Base-by-base conservation (phyloP, 1,140 invertebrate genomes). In the Brachionus koreanus region DNA sequence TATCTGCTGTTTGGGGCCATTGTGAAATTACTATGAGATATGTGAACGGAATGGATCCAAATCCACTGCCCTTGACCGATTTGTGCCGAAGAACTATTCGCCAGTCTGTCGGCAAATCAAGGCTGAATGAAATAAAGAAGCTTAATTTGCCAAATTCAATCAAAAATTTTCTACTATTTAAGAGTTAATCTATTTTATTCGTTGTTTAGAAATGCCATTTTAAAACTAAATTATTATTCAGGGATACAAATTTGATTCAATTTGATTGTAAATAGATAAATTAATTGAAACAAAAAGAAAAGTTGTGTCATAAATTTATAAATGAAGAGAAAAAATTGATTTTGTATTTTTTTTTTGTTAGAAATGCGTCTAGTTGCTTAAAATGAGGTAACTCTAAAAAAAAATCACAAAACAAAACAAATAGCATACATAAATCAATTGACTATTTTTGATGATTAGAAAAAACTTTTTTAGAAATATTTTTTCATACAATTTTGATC, bases 11-110 rank as follows among this genome's bases (percentile, higher is more conserved):
- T 13, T 99, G 97, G 97, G 97, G 97, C 84, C 97, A 99, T 89
- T 98, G 97, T 88, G 97, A 99, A 91, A 98, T 99, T 86, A 98
- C 95, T 42, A 98, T 99, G 93, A 94, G 94, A 89, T 99, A 99
- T 89, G 94, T 99, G 85, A 96, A 96, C 84, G 96, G 97, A 87
- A 91, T 99, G 84, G 96, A 98, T 91, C 97, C 96, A 83, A 96
- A 98, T 91, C 96, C 96, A 63, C 89, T 98, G 85, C 96, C 96
- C 61, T 90, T 98, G 84, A 96, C 96, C 93, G 95, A 98, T 90
- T 91, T 98, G 72, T 98, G 96, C 90, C 91, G 96, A 86, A 92
- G 95, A 90, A 93, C 95, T 83, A 96, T 98, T 87, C 91, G 96
- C 84, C 94, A 96, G 89, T 93, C 94, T 89, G 83, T 89, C 37